Base-by-base conservation (phyloP, 2,888 invertebrate genomes). In the Stenotaenia linearis region DNA sequence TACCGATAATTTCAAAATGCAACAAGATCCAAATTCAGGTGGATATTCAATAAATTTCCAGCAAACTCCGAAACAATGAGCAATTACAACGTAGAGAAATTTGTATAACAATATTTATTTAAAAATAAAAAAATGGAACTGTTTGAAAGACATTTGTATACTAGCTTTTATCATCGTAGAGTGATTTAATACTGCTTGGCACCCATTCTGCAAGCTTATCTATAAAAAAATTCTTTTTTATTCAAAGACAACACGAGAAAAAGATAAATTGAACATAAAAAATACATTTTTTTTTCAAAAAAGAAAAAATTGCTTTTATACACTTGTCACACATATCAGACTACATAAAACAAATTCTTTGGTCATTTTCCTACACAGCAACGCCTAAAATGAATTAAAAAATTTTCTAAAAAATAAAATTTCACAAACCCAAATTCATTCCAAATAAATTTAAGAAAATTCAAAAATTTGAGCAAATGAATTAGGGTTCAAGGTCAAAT, bases 1-100 rank as follows among this genome's bases (percentile, higher is more conserved):
- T 0, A 88, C 88, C 23, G 85, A 88, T 76, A 88, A 88, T 82
- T 88, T 88, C 82, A 83, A 88, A 80, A 80, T 88, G 80, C 84
- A 86, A 61, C 86, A 88, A 82, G 87, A 88, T 82, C 87, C 87
- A 10, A 84, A 84, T 45, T 84, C 85, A 37, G 88, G 88, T 18
- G 86, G 86, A 6, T 88, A 88, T 81, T 86, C 86, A 18, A 84
- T 88, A 6, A 86, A 87, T 81, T 88, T 88, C 82, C 69, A 78
- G 21, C 78, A 78, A 61, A 30, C 21, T 23, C 7, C 69, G 25
- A 69, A 69, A 9, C 9, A 87, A 86, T 81, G 32, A 75, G 18
- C 15, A 75, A 75, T 32, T 37, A 18, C 25, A 74, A 74, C n/a
- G 18, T 32, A 21, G 12, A 28, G 18, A 45, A 50, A n/a, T 50